A percentile compares a stretch with the other conserved stretches of the same genome.
Evolutionary conservation across 2,888 invertebrate genomes (phyloP).

Genomic region (Eupithecia centaureata): DNA sequence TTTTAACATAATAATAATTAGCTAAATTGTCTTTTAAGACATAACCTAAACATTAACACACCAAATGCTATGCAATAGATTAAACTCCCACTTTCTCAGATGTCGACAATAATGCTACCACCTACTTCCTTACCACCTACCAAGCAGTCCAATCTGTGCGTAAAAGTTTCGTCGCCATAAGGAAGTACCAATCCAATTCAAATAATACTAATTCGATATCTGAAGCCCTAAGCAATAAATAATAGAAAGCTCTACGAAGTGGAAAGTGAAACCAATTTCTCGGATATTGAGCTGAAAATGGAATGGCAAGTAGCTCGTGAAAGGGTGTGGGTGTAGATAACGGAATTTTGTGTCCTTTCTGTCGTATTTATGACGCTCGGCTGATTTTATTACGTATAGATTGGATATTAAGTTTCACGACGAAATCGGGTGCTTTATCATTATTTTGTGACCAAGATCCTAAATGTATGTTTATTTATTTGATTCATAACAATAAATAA

Average conservation of each 20-base stretch:
- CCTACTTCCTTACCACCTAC: background rate
- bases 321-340: slow-evolving; percentile 39
- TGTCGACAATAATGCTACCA: background rate
- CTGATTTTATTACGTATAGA: slow-evolving; percentile 34
- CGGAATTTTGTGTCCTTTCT: slow-evolving; percentile 33
- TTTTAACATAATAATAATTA: too few species aligned
- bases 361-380: slow-evolving; percentile 24
- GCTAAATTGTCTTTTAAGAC: too few species aligned
- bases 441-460: background rate
- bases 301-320: slow-evolving; percentile 34
- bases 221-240: slow-evolving; percentile 26
- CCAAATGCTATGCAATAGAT: too few species aligned
- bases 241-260: slow-evolving; percentile 33
- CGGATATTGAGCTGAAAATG: slow-evolving; percentile 39
- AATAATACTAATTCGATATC: slow-evolving; percentile 24
- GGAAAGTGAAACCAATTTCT: slow-evolving; percentile 45
- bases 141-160: background rate
- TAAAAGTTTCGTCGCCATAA: slow-evolving; percentile 10
- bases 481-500: too few species aligned
- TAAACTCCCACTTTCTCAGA: background rate
- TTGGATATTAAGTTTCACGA: background rate
- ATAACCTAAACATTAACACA: too few species aligned
- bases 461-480: too few species aligned
- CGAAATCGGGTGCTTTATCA: slow-evolving; percentile 2
- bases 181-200: slow-evolving; percentile 19